These are phyloP conservation scores for Galeopsomyia nigrocyanea DNA, from an alignment of 2,888 invertebrate species.

Conservation along the genomic window DNA sequence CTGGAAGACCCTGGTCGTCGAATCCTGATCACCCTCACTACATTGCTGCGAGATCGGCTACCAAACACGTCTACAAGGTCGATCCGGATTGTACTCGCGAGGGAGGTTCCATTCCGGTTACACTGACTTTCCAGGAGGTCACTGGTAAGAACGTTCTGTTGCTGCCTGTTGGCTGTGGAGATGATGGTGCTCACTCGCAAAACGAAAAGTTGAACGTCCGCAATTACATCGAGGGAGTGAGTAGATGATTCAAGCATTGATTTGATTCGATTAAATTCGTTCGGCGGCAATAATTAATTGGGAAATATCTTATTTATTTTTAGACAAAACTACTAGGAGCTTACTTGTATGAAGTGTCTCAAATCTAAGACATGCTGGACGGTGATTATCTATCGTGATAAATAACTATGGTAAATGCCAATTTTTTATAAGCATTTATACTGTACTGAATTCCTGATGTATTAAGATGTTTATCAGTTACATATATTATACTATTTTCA, in stretches of 20 bases:
- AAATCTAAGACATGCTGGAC: slow-evolving; percentile 62
- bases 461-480: slow-evolving; percentile 32
- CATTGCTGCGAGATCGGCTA: slow-evolving; percentile 86
- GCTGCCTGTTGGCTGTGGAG: slow-evolving; percentile 93
- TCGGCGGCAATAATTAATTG: background rate
- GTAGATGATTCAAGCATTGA: slow-evolving; percentile 58
- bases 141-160: slow-evolving; percentile 94
- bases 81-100: slow-evolving; percentile 97
- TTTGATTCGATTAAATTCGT: background rate
- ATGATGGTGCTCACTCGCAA: slow-evolving; percentile 99
- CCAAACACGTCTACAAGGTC: slow-evolving; percentile 86
- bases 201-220: slow-evolving; percentile 95
- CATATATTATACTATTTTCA: slow-evolving; percentile 22
- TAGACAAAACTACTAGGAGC: slow-evolving; percentile 94
- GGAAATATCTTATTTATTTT: slow-evolving; percentile 63
- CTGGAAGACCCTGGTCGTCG: slow-evolving; percentile 93
- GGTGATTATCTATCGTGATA: slow-evolving; percentile 24
- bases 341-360: slow-evolving; percentile 85
- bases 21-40: slow-evolving; percentile 95
- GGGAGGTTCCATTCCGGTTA: slow-evolving; percentile 98
- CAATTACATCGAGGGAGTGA: slow-evolving; percentile 95
- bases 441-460: slow-evolving; percentile 22
- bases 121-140: slow-evolving; percentile 91
- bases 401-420: slow-evolving; percentile 10
- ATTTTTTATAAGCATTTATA: slow-evolving; percentile 25